Percentiles rank a stretch among this genome's conserved stretches.
Evolutionary conservation across 1,140 invertebrate species (phyloP).

Genomic region (Lasaia peninsularis): DNA sequence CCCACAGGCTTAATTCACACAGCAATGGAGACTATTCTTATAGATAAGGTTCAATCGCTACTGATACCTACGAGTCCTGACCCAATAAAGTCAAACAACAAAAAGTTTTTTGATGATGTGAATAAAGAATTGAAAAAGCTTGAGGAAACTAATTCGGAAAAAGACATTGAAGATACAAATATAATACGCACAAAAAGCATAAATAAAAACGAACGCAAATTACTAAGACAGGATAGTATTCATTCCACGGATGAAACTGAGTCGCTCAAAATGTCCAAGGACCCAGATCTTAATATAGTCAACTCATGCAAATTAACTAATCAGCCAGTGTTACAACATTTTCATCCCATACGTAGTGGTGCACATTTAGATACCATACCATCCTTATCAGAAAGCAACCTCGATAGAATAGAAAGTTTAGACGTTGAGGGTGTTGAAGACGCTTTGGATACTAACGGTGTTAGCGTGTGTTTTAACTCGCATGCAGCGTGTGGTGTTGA

Average conservation of each 20-base stretch:
- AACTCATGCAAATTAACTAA: conserved; percentile 47
- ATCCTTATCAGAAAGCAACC: conserved; percentile 56
- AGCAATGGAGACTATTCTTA: conserved; percentile 75
- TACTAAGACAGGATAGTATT: conserved; percentile 56
- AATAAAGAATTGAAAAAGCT: conserved; percentile 59
- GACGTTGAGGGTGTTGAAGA: conserved; percentile 46
- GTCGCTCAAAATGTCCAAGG: conserved; percentile 61
- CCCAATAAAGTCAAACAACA: conserved; percentile 28
- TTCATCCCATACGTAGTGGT: conserved; percentile 60
- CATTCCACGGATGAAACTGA: conserved; percentile 39
- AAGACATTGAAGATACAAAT: conserved; percentile 23
- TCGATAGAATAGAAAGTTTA: conserved; percentile 53
- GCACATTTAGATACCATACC: conserved; percentile 63
- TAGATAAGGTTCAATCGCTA: conserved; percentile 68
- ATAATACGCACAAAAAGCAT: conserved; percentile 24
- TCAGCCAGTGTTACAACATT: conserved; percentile 55
- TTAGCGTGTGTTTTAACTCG: conserved; percentile 74
- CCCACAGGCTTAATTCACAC: conserved; percentile 62
- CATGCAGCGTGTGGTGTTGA: conserved; percentile 72
- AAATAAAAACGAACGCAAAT: conserved; percentile 38
- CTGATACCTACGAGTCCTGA: conserved; percentile 58
- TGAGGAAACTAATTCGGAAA: conserved; percentile 39
- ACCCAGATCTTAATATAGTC: conserved; percentile 35
- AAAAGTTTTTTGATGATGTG: conserved; percentile 61
- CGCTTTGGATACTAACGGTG: conserved; percentile 52